Base-by-base conservation (phyloP, 2,797 vertebrate species). In the Eulemur coronatus region DNA sequence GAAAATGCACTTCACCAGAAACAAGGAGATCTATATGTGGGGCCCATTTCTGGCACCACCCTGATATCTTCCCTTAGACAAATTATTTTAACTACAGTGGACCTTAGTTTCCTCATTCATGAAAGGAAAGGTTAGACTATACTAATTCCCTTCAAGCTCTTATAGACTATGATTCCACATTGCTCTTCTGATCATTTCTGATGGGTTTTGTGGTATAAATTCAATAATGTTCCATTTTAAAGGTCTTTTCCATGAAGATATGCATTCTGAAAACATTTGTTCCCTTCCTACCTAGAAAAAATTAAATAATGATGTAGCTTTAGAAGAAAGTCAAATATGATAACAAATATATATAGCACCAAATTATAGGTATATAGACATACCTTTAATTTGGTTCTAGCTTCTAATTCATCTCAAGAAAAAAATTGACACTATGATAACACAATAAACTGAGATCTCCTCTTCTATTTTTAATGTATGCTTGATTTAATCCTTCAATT, bases 401-500 rank as follows among this genome's bases (percentile, higher is more conserved):
- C 65, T 80, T 92, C 52, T 35, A 88, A 84, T 65, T 91, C 28
- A 50, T 15, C 33, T 55, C 7, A 38, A 80, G 30, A 17, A 38
- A 65, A 46, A 67, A 41, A 35, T n/a, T 73, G 46, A 79, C 26
- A 67, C 82, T 73, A 72, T 57, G 50, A 15, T 85, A 78, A 80
- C 41, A 48, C 46, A 95, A 28, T 63, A 13, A 70, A 35, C 38
- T 20, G 65, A 78, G 24, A 63, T 82, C 15, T 90, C 7, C 24
- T 95, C 50, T 92, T 91, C 48, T 15, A 84, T 91, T 75, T 84
- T 81, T 91, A 75, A 82, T 46, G 20, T n/a, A 69, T 17, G 59
- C 26, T 85, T 91, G 35, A n/a, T 22, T 93, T 87, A 79, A 79
- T n/a, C 61, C 91, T 95, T 96, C 46, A 28, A 70, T 72, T 57